Base-by-base conservation (phyloP, 2,797 vertebrate genomes). In the Melanotaenia trifasciata region DNA sequence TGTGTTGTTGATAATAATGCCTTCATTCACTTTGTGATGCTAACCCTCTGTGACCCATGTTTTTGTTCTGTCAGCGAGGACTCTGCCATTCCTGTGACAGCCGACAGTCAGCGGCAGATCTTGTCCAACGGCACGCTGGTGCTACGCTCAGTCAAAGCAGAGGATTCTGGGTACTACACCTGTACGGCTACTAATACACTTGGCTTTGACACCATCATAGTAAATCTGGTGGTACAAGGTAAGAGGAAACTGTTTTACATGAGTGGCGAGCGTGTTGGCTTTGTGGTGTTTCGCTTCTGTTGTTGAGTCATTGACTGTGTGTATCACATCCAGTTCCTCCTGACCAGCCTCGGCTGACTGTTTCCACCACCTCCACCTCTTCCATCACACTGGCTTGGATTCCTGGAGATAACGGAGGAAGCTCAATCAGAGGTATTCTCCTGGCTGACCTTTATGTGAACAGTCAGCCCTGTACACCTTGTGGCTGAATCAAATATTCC, bases 341-440 rank as follows among this genome's bases (percentile, higher is more conserved):
- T 0, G 98, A 99, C 91, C 98, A 99, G 90, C 98, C 98, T 7
- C 97, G 97, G 28, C 92, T 99, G 90, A 99, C 97, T 0, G 98
- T 99, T 67, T 99, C 98, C 85, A 98, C 97, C 72, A 99, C 98
- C 50, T 98, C 98, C 0, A 97, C 98, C 4, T 99, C 98, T 0
- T 99, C 98, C 84, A 99, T 99, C 90, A 99, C 98, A 0, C 90
- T 99, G 90, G 96, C 97, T 64, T 99, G 98, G 98, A 98, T 99
- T 68, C 98, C 98, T 0, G 98, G 98, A 16, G 98, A 99, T 93
- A 99, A 99, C 0, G 98, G 98, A 5, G 98, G 98, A 83, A 99
- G 98, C 93, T 99, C 98, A 76, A 98, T 99, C 90, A 92, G 98
- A 96, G 98, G 98, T 99, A 90, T 3, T 53, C 20, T 8, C 16